Evolutionary conservation across 2,113 vertebrate species (phyloP).

Genomic region (Tachycineta bicolor): DNA sequence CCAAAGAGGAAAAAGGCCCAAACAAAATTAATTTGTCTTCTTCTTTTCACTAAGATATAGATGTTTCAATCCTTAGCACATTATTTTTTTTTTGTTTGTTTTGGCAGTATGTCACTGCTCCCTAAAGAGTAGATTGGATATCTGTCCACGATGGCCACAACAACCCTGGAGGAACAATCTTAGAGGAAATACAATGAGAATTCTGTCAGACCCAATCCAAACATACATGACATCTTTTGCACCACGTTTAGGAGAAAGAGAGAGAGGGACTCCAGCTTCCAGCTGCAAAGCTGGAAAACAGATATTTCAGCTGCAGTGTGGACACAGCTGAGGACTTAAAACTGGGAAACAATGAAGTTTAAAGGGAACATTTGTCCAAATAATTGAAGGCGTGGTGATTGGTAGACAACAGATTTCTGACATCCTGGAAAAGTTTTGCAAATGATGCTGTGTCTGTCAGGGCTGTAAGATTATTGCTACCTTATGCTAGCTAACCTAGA

Average conservation of each 20-base stretch:
- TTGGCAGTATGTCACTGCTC: not conserved
- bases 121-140: not conserved
- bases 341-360: not conserved
- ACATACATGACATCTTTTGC: not conserved
- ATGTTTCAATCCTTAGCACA: not conserved
- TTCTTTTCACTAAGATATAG: not conserved
- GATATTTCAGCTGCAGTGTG: not conserved
- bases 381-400: not conserved
- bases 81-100: not conserved
- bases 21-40: not conserved
- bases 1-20: not conserved
- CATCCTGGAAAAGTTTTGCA: not conserved
- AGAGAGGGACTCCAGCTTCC: not conserved
- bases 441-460: not conserved
- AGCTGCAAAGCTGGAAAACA: not conserved
- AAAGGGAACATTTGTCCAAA: not conserved
- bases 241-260: too few relatives aligned
- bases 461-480: not conserved
- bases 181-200: not conserved
- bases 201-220: not conserved
- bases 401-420: not conserved
- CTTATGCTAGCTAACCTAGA: not conserved
- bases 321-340: not conserved
- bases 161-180: not conserved
- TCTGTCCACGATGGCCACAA: not conserved